Percentiles rank a stretch among this genome's conserved stretches.
These are phyloP conservation scores for Campoplex nolae DNA, from an alignment of 2,888 invertebrate species.

Conservation along the genomic window DNA sequence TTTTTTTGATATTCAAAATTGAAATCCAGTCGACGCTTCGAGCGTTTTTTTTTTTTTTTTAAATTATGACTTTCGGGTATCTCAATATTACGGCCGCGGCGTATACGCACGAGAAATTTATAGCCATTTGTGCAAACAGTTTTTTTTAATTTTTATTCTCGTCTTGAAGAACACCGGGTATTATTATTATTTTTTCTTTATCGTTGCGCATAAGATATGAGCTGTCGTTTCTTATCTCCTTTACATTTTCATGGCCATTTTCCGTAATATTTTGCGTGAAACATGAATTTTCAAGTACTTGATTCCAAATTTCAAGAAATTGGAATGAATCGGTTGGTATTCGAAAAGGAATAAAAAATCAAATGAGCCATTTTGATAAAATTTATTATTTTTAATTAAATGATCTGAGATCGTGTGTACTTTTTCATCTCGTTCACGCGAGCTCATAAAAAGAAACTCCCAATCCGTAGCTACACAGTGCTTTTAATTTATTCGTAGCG, in stretches of 20 bases:
- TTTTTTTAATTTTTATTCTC: conserved; percentile 9
- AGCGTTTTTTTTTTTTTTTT: neutral
- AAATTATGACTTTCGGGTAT: neutral
- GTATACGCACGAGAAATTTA: neutral
- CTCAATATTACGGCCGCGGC: neutral
- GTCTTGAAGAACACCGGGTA: neutral
- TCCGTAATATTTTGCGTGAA: neutral
- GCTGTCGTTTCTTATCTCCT: conserved; percentile 3
- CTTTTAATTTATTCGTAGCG: conserved; percentile 2
- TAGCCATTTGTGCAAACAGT: conserved; percentile 42
- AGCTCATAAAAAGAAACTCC: neutral
- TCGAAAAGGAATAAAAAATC: neutral
- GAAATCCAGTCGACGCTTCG: neutral
- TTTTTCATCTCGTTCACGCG: neutral
- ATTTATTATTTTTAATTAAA: neutral
- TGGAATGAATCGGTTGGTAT: neutral
- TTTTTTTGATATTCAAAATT: neutral
- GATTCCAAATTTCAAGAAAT: neutral
- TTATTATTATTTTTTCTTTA: conserved; percentile 16
- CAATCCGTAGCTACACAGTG: neutral
- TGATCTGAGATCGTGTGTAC: neutral
- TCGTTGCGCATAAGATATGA: conserved; percentile 8
- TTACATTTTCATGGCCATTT: neutral
- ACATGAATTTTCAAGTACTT: neutral
- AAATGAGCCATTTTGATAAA: neutral